phyloP scores from a whole-genome alignment of 2,888 invertebrate species.

The Eledona agricola region DNA sequence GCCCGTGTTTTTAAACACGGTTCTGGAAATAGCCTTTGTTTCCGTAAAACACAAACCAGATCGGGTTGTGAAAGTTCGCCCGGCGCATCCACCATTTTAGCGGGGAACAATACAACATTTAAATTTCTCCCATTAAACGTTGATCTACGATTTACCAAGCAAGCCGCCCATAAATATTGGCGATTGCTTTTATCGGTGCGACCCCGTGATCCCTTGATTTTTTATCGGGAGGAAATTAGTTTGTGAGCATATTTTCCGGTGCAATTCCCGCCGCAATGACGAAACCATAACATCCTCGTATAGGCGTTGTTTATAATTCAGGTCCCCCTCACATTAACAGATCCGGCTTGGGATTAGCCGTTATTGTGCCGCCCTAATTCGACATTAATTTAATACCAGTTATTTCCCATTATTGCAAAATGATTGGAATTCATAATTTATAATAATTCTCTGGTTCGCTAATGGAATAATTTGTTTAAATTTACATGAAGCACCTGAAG shows the following conservation, averaged over 20 bases:
- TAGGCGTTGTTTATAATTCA: constrained; percentile 30
- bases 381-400: constrained; percentile 31
- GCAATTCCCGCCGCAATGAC: constrained; percentile 22
- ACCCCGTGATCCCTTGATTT: constrained; percentile 14
- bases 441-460: constrained; percentile 2
- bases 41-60: too few species aligned
- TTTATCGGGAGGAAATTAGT: constrained; percentile 30
- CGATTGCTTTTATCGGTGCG: constrained; percentile 28
- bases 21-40: constrained; percentile 17
- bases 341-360: constrained; percentile 27
- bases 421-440: constrained; percentile 26
- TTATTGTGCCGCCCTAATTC: constrained; percentile 26
- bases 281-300: constrained; percentile 13
- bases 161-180: constrained; percentile 22
- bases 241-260: constrained; percentile 25
- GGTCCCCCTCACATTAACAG: constrained; percentile 27
- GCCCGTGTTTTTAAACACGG: constrained; percentile 35
- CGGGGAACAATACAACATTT: too few species aligned
- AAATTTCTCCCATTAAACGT: too few species aligned
- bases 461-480: constrained; percentile 7
- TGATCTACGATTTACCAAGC: too few species aligned
- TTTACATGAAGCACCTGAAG: neutral
- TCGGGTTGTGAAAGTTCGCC: too few species aligned
- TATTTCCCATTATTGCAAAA: constrained; percentile 16
- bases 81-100: too few species aligned